Conservation (phyloP, 1,140 invertebrate genomes). For the Drosophila tristis region DNA sequence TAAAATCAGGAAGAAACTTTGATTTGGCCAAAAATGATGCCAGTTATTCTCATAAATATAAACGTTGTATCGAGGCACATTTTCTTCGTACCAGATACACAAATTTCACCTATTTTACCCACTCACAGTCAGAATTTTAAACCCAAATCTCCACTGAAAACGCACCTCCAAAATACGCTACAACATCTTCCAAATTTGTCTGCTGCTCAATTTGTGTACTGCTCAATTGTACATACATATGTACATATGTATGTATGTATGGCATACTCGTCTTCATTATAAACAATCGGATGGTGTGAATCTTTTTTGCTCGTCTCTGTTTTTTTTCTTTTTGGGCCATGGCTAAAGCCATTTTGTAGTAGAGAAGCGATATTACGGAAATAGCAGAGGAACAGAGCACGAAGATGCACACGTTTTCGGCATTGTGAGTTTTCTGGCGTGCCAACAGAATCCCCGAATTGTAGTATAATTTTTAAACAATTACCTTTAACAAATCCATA, state of each 20-base stretch:
- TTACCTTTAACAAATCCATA: conserved; percentile 22
- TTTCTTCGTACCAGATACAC: no score
- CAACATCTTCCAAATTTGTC: conserved; percentile 20
- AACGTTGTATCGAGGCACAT: no score
- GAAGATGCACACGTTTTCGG: conserved; percentile 39
- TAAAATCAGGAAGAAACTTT: no score
- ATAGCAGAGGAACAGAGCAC: conserved; percentile 33
- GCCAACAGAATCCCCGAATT: background rate
- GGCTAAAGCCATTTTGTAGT: conserved; percentile 41
- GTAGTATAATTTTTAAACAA: conserved; percentile 20
- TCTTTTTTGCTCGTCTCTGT: background rate
- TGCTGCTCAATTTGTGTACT: conserved; percentile 31
- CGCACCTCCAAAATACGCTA: conserved; percentile 23
- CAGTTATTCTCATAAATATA: no score
- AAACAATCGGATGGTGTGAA: conserved; percentile 45
- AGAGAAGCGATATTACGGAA: conserved; percentile 44
- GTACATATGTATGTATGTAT: background rate
- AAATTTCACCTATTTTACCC: no score
- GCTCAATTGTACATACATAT: background rate
- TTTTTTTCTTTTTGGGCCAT: conserved; percentile 45
- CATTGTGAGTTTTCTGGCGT: background rate
- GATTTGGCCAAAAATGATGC: no score
- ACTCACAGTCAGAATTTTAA: no score
- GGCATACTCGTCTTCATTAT: conserved; percentile 19
- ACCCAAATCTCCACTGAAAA: background rate